Conservation (phyloP, 1,140 invertebrate species). For the Bilobella aurantiaca region DNA sequence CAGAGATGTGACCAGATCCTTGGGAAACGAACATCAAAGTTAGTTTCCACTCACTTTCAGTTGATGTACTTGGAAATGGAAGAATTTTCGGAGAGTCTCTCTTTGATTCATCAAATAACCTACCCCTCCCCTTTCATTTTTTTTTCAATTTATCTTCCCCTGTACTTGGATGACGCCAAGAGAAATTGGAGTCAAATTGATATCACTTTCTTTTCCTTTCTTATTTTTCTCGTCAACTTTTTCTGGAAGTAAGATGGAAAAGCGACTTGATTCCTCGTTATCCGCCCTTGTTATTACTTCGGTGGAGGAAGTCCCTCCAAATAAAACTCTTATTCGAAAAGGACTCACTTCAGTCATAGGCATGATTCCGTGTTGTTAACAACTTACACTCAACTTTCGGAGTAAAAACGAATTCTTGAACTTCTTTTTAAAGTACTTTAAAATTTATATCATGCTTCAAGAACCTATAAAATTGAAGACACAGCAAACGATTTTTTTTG, state of each 20-base stretch:
- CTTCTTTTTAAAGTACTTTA: too few species aligned
- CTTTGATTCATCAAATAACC: slow-evolving; percentile 6
- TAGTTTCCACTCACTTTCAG: neutral
- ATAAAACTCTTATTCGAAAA: too few species aligned
- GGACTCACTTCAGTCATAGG: too few species aligned
- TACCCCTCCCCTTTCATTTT: neutral
- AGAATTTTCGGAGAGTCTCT: neutral
- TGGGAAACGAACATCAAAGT: too few species aligned
- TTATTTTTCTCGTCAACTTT: neutral
- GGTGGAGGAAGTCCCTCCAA: neutral
- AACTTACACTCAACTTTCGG: too few species aligned
- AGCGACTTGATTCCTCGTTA: too few species aligned
- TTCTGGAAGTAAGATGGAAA: neutral
- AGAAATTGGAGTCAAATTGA: slow-evolving; percentile 5
- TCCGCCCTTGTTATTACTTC: neutral
- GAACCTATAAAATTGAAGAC: too few species aligned
- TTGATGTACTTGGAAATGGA: neutral
- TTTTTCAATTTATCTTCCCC: neutral
- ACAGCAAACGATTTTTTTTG: too few species aligned
- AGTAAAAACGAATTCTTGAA: too few species aligned
- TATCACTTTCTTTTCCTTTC: slow-evolving; percentile 3
- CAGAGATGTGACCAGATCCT: too few species aligned
- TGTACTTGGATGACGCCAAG: neutral
- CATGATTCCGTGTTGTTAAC: too few species aligned
- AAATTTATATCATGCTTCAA: too few species aligned